Conservation (phyloP, 2,888 invertebrate species). For the Nycteola revayana region DNA sequence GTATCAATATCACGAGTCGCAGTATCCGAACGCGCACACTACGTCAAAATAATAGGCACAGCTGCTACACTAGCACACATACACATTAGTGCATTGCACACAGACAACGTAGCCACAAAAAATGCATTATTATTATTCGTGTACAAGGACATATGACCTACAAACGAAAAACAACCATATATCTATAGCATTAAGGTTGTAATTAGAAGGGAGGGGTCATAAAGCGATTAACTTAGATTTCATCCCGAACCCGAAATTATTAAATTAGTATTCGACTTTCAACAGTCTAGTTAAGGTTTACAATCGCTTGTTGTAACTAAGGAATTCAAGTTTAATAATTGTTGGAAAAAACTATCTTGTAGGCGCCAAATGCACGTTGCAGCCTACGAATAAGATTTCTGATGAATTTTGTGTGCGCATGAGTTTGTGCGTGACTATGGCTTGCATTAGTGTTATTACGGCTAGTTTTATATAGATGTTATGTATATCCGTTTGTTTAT, state of each 20-base stretch:
- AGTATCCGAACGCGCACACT: conserved; percentile 58
- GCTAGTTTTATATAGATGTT: conserved; percentile 17
- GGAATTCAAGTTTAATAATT: conserved; percentile 74
- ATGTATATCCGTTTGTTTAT: conserved; percentile 15
- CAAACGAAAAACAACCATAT: conserved; percentile 41
- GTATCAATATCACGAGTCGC: conserved; percentile 50
- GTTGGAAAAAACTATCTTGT: conserved; percentile 67
- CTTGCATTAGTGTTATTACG: conserved; percentile 29
- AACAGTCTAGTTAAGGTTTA: conserved; percentile 36
- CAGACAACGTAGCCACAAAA: conserved; percentile 72
- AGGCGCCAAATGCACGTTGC: conserved; percentile 77
- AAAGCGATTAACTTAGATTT: conserved; percentile 74
- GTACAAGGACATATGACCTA: conserved; percentile 48
- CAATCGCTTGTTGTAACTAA: conserved; percentile 32
- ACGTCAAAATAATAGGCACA: conserved; percentile 72
- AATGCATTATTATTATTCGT: conserved; percentile 78
- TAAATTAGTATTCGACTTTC: conserved; percentile 33
- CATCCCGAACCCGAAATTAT: conserved; percentile 42
- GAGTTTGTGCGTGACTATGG: conserved; percentile 30
- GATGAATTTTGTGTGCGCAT: conserved; percentile 52
- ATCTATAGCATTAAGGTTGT: conserved; percentile 10
- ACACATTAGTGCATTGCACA: conserved; percentile 67
- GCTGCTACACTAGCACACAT: conserved; percentile 72
- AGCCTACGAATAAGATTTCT: conserved; percentile 53
- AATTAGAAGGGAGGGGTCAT: conserved; percentile 20